Percentiles rank a stretch among this genome's conserved stretches.
phyloP scores from a whole-genome alignment of 2,113 vertebrate genomes.

The Donacobius atricapilla region DNA sequence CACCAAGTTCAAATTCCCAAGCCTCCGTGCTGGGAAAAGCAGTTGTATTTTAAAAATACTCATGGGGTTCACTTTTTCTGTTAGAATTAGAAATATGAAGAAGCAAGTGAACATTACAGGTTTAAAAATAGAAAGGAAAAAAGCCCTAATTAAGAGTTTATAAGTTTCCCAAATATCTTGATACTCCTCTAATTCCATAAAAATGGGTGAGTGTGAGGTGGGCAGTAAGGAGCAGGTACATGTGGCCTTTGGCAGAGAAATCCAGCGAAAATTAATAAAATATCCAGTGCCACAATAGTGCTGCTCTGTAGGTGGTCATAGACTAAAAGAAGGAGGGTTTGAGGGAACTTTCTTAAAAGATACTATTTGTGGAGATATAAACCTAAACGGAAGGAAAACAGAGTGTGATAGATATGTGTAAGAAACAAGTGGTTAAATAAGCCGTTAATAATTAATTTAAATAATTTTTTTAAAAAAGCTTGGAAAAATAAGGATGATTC shows the following conservation, averaged over 20 bases:
- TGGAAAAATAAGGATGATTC: background rate
- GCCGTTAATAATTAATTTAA: rapidly evolving
- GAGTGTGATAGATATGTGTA: rapidly evolving
- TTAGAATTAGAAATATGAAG: background rate
- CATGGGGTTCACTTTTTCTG: background rate
- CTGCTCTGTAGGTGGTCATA: background rate
- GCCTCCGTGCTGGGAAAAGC: background rate
- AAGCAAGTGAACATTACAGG: background rate
- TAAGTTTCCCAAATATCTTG: background rate
- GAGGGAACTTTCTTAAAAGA: background rate
- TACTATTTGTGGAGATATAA: too few species aligned
- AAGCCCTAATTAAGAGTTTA: background rate
- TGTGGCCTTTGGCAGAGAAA: background rate
- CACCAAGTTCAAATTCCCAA: background rate
- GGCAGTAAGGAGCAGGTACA: background rate
- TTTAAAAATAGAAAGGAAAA: background rate
- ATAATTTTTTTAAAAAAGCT: background rate
- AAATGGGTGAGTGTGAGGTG: background rate
- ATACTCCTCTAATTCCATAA: background rate
- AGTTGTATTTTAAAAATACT: background rate
- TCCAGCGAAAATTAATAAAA: background rate
- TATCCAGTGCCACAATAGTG: background rate
- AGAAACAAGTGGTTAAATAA: background rate
- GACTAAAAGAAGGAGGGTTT: background rate
- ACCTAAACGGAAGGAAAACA: background rate